phyloP scores from a whole-genome alignment of 1,140 invertebrate genomes.

The Cepaea nemoralis region DNA sequence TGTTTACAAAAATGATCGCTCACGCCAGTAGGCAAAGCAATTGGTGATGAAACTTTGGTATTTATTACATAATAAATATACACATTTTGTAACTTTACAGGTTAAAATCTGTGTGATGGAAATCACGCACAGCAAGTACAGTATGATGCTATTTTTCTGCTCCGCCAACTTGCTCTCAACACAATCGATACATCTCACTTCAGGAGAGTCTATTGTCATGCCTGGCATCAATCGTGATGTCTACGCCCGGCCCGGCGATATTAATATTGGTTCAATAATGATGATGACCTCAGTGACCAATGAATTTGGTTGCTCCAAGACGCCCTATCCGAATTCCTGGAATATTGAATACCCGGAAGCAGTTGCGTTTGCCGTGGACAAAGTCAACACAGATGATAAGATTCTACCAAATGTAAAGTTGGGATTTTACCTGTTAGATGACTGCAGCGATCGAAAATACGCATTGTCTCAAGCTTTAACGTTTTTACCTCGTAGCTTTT shows the following conservation, averaged over 20 bases:
- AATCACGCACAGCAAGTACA: too few species aligned
- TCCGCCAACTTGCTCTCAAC: not conserved
- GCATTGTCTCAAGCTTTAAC: slow-evolving; percentile 47
- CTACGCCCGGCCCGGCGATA: not conserved
- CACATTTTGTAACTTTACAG: too few species aligned
- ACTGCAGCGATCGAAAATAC: slow-evolving; percentile 42
- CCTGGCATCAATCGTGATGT: not conserved
- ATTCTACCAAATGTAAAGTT: slow-evolving; percentile 49
- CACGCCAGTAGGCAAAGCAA: too few species aligned
- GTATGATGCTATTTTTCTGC: not conserved
- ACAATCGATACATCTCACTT: not conserved
- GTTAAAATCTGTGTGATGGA: too few species aligned
- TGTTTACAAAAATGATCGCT: too few species aligned
- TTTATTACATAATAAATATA: too few species aligned
- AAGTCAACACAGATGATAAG: slow-evolving; percentile 41
- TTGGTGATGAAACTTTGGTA: too few species aligned
- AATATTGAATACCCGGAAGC: slow-evolving; percentile 46
- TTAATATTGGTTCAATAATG: slow-evolving; percentile 16
- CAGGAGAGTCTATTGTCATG: not conserved
- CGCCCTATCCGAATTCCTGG: not conserved
- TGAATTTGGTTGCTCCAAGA: not conserved
- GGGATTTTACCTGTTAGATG: slow-evolving; percentile 48
- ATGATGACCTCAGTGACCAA: not conserved
- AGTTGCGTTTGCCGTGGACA: slow-evolving; percentile 46
- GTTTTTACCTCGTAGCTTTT: slow-evolving; percentile 41